phyloP scores from a whole-genome alignment of 1,140 invertebrate species.

The Zaprionus tsacasi region DNA sequence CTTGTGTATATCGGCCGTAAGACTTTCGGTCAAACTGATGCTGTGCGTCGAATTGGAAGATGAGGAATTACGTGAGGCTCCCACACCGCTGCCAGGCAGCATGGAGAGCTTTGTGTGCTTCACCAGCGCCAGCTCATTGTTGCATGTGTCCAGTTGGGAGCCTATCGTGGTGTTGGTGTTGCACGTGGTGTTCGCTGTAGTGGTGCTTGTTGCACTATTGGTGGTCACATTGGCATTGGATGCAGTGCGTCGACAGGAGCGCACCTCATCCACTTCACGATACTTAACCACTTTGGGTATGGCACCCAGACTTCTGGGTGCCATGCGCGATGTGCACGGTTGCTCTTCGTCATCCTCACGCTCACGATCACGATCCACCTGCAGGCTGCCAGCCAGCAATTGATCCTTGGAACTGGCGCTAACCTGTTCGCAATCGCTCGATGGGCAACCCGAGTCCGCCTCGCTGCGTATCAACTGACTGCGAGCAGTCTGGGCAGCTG shows the following conservation, averaged over 20 bases:
- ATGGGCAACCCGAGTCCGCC: conserved; percentile 79
- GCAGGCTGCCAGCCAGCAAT: conserved; percentile 84
- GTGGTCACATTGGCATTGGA: neutral
- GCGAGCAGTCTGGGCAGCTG: conserved; percentile 17
- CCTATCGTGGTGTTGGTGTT: neutral
- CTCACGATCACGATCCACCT: neutral
- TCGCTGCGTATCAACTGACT: conserved; percentile 64
- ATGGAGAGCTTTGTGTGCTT: conserved; percentile 51
- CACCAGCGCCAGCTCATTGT: conserved; percentile 55
- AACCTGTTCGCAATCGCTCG: conserved; percentile 85
- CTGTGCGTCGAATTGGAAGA: conserved; percentile 78
- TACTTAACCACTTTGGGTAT: conserved; percentile 87
- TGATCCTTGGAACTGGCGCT: conserved; percentile 88
- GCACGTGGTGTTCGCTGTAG: neutral
- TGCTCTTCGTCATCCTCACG: conserved; percentile 53
- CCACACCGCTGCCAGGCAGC: neutral
- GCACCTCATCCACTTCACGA: conserved; percentile 72
- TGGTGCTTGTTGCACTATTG: neutral
- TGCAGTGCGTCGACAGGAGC: conserved; percentile 44
- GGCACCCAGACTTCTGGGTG: conserved; percentile 87
- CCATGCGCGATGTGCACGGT: conserved; percentile 61
- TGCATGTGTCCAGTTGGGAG: neutral
- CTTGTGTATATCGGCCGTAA: conserved; percentile 80
- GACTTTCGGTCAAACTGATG: conserved; percentile 73
- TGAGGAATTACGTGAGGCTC: conserved; percentile 67